A percentile compares a stretch with the other conserved stretches of the same genome.
Conservation (phyloP, 1,140 invertebrate genomes). For the Drosophila saltans region DNA sequence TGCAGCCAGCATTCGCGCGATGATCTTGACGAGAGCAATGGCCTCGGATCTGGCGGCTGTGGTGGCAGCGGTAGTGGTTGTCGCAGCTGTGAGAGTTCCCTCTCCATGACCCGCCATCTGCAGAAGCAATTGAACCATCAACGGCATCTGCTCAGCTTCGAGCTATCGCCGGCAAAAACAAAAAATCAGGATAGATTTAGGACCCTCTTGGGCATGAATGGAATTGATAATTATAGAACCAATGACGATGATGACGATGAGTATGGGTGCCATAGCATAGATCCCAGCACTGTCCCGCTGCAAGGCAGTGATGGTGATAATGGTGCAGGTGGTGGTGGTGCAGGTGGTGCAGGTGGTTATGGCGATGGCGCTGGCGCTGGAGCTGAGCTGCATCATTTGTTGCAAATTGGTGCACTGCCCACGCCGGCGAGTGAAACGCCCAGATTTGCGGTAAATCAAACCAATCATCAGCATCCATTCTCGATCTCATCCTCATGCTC, state of each 20-base stretch:
- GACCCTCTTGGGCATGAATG: constrained; percentile 82
- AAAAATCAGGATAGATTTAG: constrained; percentile 83
- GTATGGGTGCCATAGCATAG: constrained; percentile 82
- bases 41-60: constrained; percentile 35
- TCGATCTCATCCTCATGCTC: constrained; percentile 26
- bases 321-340: constrained; percentile 47
- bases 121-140: constrained; percentile 83
- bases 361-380: constrained; percentile 58
- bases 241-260: constrained; percentile 59
- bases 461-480: constrained; percentile 52
- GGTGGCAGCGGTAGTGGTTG: constrained; percentile 60
- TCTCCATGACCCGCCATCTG: constrained; percentile 82
- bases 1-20: constrained; percentile 81
- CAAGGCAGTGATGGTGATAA: constrained; percentile 39
- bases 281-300: constrained; percentile 47
- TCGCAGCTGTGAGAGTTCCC: constrained; percentile 80
- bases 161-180: constrained; percentile 78
- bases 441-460: constrained; percentile 83
- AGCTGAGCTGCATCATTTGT: constrained; percentile 69
- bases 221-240: constrained; percentile 74
- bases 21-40: constrained; percentile 72
- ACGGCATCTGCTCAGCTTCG: constrained; percentile 81
- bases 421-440: constrained; percentile 83
- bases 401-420: constrained; percentile 82
- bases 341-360: constrained; percentile 46